Base-by-base conservation (phyloP, 2,797 vertebrate species). In the Hoplostethus atlanticus region DNA sequence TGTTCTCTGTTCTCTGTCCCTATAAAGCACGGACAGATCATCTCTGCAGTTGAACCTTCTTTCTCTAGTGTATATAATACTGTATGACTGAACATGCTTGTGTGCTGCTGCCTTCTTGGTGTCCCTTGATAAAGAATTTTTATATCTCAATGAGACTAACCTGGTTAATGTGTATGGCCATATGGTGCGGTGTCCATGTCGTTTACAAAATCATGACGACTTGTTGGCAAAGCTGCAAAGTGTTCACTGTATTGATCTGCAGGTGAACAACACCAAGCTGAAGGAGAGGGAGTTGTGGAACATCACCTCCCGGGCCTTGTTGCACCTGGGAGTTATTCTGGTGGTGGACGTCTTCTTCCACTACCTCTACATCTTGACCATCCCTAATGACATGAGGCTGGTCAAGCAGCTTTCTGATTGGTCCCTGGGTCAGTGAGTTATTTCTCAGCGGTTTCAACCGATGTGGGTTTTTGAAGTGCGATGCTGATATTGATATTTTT, bases 331-430 rank as follows among this genome's bases (percentile, higher is more conserved):
- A 38, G 88, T 92, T 47, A 91, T 99, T 42, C 8, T 97, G 11
- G 71, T 95, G 0, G 97, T 99, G 86, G 97, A 98, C 11, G 68
- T 97, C 84, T 96, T 98, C 91, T 99, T 99, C 86, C 98, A 99
- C 85, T 99, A 95, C 89, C 96, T 99, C 76, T 99, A 99, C 91
- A 99, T 99, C 92, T 88, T 99, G 86, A 97, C 97, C 40, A 98
- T 99, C 77, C 98, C 98, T 54, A 94, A 83, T 0, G 98, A 99
- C 93, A 92, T 99, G 90, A 97, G 96, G 86, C 95, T 98, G 8
- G 86, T 95, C 61, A 92, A 80, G 75, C 95, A 95, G 64, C 95
- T 99, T 47, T 96, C 97, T 0, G 98, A 99, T 84, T 97, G 97
- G 90, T 95, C 96, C 58, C 84, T 99, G 8, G 98, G 98, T 99